Evolutionary conservation across 1,140 invertebrate genomes (phyloP), one percentile per base, ranked within the genome.

Genomic region (Grapholita molesta): DNA sequence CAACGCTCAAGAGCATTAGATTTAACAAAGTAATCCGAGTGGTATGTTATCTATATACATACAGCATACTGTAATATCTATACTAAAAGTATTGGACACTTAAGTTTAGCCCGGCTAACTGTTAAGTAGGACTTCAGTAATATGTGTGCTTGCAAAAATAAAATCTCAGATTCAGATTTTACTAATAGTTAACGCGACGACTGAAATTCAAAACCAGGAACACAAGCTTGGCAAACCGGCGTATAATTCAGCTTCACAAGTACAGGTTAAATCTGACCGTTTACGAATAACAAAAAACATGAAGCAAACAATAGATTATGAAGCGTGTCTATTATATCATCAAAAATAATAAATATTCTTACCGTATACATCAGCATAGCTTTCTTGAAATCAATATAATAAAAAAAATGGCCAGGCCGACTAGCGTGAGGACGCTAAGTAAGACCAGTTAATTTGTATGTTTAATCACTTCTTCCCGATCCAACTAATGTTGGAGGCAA

Each of bases 301-400:
- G 18, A 9, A 21, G 8, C 18, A 21, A 48, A 48, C 18, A 48
- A 21, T 21, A n/a, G 3, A 2, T 9, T 8, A 18, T 4, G 18
- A 8, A 48, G 5, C 9, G 8, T 21, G 8, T 48, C 8, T 7
- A 48, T 48, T 9, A 8, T 21, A n/a, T 48, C 57, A 52, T 55
- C n/a, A 64, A 67, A 25, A 68, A 53, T 61, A 64, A 3, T 70
- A 28, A 25, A 8, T 57, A 28, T 18, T 65, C 85, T 85, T 85
- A 89, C 86, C 86, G 86, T 89, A 67, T 89, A 89, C 86, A 89
- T 89, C 85, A 89, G 86, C 85, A 88, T 86, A 48, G 42, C 42
- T 71, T 30, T 61, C 38, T 38, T 8, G 25, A 38, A 69, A 69
- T 69, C 67, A 61, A 69, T 69, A 64, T 21, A 35, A 11, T 33